phyloP scores from a whole-genome alignment of 2,888 invertebrate species.

The Pediacus dermestoides region DNA sequence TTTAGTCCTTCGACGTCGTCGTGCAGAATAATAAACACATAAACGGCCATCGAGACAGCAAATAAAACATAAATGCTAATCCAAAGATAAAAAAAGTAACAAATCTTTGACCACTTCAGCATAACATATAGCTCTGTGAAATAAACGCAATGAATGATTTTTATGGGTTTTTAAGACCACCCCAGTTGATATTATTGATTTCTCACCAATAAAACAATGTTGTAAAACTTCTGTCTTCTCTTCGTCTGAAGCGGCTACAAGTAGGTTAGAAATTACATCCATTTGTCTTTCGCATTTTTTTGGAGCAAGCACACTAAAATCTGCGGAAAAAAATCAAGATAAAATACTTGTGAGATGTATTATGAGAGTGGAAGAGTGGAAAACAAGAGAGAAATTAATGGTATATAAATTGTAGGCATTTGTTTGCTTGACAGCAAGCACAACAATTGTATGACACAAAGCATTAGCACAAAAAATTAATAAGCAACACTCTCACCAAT shows the following conservation, averaged over 20 bases:
- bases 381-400: constrained; percentile 4
- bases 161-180: too few species aligned
- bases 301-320: constrained; percentile 48
- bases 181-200: constrained; percentile 3
- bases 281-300: constrained; percentile 45
- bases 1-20: constrained; percentile 22
- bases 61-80: constrained; percentile 46
- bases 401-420: too few species aligned
- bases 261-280: constrained; percentile 47
- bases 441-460: too few species aligned
- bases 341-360: constrained; percentile 7
- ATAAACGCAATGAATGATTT: too few species aligned
- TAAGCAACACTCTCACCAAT: constrained; percentile 25
- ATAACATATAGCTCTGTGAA: constrained; percentile 31
- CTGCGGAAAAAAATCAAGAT: constrained; percentile 27
- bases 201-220: constrained; percentile 50
- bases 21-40: constrained; percentile 36
- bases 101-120: constrained; percentile 53
- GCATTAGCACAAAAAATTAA: too few species aligned
- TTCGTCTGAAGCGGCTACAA: constrained; percentile 44
- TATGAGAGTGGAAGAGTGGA: constrained; percentile 2
- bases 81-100: constrained; percentile 51
- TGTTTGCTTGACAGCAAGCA: too few species aligned
- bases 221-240: constrained; percentile 48
- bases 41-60: constrained; percentile 47